A percentile compares a stretch with the other conserved stretches of the same genome.
phyloP scores from a whole-genome alignment of 1,140 invertebrate genomes.

The Scaptodrosophila lebanonensis region DNA sequence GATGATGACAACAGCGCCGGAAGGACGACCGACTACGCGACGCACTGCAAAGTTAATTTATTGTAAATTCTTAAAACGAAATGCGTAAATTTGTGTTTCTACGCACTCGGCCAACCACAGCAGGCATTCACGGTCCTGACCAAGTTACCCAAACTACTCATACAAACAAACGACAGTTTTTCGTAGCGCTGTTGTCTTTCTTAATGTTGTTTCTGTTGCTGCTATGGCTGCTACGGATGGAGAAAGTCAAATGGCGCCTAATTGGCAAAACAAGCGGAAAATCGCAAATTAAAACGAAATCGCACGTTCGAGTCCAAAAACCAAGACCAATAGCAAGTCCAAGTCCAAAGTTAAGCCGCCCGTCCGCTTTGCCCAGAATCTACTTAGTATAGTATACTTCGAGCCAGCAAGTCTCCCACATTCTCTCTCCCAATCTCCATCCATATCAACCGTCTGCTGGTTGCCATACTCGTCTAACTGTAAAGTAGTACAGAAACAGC shows the following conservation, averaged over 20 bases:
- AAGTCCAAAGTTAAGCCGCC: slow-evolving; percentile 20
- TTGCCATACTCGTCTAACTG: too few relatives aligned
- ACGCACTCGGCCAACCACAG: too few relatives aligned
- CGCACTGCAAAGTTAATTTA: slow-evolving; percentile 7
- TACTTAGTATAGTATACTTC: neutral
- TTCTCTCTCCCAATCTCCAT: neutral
- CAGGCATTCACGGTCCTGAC: too few relatives aligned
- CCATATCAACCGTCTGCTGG: neutral
- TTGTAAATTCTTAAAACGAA: slow-evolving; percentile 21
- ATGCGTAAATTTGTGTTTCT: slow-evolving; percentile 10
- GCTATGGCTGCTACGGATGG: slow-evolving; percentile 5
- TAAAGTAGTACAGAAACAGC: too few relatives aligned
- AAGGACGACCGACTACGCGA: neutral
- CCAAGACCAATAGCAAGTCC: slow-evolving; percentile 14
- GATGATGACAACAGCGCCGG: slow-evolving; percentile 4
- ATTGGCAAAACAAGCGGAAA: slow-evolving; percentile 72
- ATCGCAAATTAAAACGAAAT: slow-evolving; percentile 65
- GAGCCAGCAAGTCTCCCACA: neutral
- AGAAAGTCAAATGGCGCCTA: slow-evolving; percentile 67
- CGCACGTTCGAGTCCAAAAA: slow-evolving; percentile 27
- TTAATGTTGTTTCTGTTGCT: too few relatives aligned
- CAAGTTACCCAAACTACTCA: too few relatives aligned
- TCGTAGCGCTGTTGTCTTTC: too few relatives aligned
- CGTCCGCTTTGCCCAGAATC: neutral
- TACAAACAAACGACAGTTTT: too few relatives aligned